Base-by-base conservation (phyloP, 2,113 vertebrate genomes). In the Ginglymostoma cirratum region DNA sequence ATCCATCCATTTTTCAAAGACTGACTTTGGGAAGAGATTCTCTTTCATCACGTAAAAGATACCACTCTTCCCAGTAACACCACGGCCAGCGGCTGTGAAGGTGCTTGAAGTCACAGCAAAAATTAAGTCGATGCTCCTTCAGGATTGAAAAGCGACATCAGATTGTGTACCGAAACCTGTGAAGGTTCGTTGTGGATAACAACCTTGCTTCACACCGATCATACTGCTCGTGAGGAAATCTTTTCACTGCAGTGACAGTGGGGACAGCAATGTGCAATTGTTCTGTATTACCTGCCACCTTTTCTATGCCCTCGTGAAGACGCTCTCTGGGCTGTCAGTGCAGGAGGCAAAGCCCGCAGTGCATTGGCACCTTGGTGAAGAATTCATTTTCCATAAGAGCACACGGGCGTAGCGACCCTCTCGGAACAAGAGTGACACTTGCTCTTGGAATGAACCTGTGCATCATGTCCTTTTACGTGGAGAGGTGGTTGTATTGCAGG, bases 131-230 rank as follows among this genome's bases (percentile, higher is more conserved):
- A 78, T 78, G 1, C 4, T 34, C 34, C n/a, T 80, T 17, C 34
- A 38, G 34, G 86, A 45, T 27, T 30, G 27, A 89, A 52, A 90
- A 23, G 61, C 95, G 97, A 96, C 96, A 96, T 66, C 96, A 96
- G 98, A 97, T 97, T 97, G 97, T 76, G 96, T 96, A 96, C 96
- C 98, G 97, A 97, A 98, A 98, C 97, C 0, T 96, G 95, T 97
- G 97, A 97, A 97, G 97, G 97, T 96, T 97, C 86, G 96, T 97
- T 97, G 96, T 96, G 96, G 85, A 96, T 95, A 96, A 95, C 96
- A 96, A 96, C 96, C 67, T 90, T 96, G 96, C 95, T 96, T 97
- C 96, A 96, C 97, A 96, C 96, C 96, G 96, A 96, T 96, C 96
- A 95, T 52, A 61, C 48, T 61, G 52, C 61, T 52, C 5, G 27